These are phyloP conservation scores for Ancistrus triradiatus DNA, from an alignment of 2,113 vertebrate species.

Conservation along the genomic window DNA sequence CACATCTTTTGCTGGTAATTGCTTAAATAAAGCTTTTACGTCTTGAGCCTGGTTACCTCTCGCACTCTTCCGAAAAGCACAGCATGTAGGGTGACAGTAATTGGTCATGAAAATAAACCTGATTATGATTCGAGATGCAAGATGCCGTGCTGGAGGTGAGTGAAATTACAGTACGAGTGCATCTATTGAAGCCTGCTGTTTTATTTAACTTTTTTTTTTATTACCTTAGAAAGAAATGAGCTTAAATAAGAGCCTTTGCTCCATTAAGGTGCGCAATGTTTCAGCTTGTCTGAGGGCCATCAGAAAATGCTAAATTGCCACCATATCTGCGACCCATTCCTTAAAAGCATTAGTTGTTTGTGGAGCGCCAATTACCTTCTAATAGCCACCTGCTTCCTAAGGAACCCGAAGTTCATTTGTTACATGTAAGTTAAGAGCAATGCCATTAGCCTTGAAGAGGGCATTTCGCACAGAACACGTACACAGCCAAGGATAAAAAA, in stretches of 20 bases:
- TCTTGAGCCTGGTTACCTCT: not conserved
- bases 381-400: not conserved
- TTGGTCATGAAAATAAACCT: constrained; percentile 16
- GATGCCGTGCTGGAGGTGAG: not conserved
- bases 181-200: not conserved
- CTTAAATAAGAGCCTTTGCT: not conserved
- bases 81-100: constrained; percentile 5
- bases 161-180: not conserved
- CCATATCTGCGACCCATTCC: too few relatives aligned
- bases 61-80: not conserved
- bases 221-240: not conserved
- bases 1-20: constrained; percentile 4
- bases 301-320: not conserved
- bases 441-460: too few relatives aligned
- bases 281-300: not conserved
- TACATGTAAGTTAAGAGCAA: too few relatives aligned
- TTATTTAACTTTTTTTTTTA: constrained; percentile 15
- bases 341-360: not conserved
- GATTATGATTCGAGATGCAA: constrained; percentile 15
- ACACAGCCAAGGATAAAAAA: too few relatives aligned
- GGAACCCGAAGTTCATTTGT: constrained; percentile 17
- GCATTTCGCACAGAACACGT: too few relatives aligned
- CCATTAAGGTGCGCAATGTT: not conserved
- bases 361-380: not conserved
- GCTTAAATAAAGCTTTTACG: constrained; percentile 14